Percentiles rank a stretch among this genome's conserved stretches.
These are phyloP conservation scores for Heliconius hortense DNA, from an alignment of 2,888 invertebrate species.

Conservation along the genomic window DNA sequence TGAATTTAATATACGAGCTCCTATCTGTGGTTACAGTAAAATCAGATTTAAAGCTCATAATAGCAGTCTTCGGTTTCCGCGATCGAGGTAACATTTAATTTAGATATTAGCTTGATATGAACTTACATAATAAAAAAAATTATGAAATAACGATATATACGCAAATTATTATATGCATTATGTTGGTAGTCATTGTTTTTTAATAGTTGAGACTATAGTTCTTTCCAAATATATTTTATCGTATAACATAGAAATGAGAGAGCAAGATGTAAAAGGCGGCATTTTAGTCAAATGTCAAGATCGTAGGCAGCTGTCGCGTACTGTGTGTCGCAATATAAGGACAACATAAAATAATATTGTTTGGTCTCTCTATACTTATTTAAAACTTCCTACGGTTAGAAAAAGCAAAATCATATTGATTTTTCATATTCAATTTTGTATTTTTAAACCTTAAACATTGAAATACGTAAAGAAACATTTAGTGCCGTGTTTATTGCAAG, in stretches of 20 bases:
- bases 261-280: constrained; percentile 30
- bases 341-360: constrained; percentile 22
- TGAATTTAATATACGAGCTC: neutral
- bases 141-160: neutral
- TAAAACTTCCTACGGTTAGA: neutral
- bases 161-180: neutral
- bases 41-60: constrained; percentile 10
- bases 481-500: constrained; percentile 7
- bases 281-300: constrained; percentile 55
- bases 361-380: neutral
- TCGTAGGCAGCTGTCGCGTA: constrained; percentile 48
- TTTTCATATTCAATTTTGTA: neutral
- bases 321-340: constrained; percentile 46
- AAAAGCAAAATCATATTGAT: neutral
- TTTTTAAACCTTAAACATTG: neutral
- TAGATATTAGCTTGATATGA: neutral
- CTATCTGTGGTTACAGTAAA: neutral
- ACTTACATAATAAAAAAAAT: neutral
- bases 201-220: neutral
- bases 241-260: constrained; percentile 5
- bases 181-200: neutral
- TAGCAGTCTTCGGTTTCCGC: constrained; percentile 7
- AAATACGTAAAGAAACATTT: constrained; percentile 15
- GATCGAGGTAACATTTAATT: neutral
- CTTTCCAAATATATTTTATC: neutral